Evolutionary conservation across 2,113 vertebrate species (phyloP).

Genomic region (Bungarus multicinctus): DNA sequence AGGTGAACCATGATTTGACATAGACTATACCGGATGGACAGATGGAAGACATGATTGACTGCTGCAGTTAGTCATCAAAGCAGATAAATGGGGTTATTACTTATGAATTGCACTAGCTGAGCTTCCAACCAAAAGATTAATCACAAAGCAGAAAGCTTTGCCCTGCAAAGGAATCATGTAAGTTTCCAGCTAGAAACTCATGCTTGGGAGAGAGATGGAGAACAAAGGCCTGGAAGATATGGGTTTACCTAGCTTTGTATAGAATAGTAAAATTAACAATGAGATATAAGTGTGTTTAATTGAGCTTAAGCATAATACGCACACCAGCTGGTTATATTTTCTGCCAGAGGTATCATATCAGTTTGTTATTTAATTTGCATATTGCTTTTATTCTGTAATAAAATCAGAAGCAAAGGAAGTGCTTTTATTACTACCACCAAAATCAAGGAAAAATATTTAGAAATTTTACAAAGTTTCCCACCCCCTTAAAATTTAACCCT

Average conservation of each 20-base stretch:
- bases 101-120: conserved; percentile 20
- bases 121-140: conserved; percentile 29
- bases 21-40: conserved; percentile 21
- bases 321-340: neutral
- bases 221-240: neutral
- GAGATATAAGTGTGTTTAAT: neutral
- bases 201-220: neutral
- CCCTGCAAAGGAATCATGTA: neutral
- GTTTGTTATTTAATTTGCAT: neutral
- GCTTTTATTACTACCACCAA: neutral
- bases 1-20: conserved; percentile 26
- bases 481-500: neutral
- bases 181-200: neutral
- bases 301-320: neutral
- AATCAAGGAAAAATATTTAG: neutral
- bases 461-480: neutral
- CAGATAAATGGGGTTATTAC: conserved; percentile 31
- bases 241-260: neutral
- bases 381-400: neutral
- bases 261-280: neutral
- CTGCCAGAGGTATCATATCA: neutral
- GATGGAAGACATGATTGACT: conserved; percentile 41
- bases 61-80: conserved; percentile 26
- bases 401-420: neutral
- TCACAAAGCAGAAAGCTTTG: neutral